phyloP scores from a whole-genome alignment of 2,888 invertebrate genomes.

The Andrena hattorfiana region DNA sequence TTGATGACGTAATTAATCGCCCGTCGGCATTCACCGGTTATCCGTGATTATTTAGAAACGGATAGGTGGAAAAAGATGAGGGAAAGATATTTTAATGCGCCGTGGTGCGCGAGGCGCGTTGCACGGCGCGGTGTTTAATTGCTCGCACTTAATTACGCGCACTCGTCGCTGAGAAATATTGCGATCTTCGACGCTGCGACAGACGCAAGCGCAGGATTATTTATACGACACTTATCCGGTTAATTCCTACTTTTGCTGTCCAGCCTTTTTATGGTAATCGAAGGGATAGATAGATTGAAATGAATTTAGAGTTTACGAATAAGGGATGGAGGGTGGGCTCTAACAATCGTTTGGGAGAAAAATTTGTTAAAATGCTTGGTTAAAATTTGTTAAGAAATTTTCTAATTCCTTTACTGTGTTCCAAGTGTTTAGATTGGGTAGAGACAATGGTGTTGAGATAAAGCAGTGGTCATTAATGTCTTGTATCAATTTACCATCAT shows the following conservation, averaged over 20 bases:
- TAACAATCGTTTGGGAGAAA: not conserved
- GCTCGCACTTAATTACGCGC: conserved; percentile 57
- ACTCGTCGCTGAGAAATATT: conserved; percentile 29
- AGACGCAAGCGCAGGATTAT: conserved; percentile 35
- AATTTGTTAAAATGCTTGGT: not conserved
- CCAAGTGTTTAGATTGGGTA: no score
- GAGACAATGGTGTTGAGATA: no score
- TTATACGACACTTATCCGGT: conserved; percentile 35
- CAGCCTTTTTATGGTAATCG: not conserved
- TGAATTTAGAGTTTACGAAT: not conserved
- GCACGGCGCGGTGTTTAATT: conserved; percentile 51
- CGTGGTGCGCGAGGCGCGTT: conserved; percentile 38
- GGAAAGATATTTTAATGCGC: conserved; percentile 63
- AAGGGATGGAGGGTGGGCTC: not conserved
- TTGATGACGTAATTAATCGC: conserved; percentile 65
- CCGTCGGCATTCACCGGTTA: conserved; percentile 31
- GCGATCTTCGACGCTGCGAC: conserved; percentile 20
- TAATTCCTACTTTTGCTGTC: not conserved
- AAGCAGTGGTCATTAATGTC: no score
- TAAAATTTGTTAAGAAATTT: no score
- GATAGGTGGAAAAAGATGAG: not conserved
- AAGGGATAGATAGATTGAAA: not conserved
- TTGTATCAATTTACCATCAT: no score
- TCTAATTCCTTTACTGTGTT: no score
- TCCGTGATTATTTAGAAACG: conserved; percentile 23